Evolutionary conservation across 1,140 invertebrate genomes (phyloP).

Genomic region (Brachionus rotundiformis): DNA sequence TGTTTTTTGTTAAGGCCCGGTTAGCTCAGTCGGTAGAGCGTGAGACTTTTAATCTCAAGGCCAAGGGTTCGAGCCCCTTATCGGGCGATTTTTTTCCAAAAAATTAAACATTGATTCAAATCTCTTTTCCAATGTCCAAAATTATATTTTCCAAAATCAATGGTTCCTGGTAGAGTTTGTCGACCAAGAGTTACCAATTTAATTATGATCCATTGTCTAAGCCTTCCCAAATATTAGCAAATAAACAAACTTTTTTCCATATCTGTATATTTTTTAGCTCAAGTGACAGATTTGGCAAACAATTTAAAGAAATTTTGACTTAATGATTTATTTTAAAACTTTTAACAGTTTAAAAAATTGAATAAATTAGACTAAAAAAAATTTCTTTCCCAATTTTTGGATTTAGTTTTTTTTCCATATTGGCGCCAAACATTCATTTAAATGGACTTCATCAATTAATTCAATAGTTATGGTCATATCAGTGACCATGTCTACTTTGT

Average conservation of each 20-base stretch:
- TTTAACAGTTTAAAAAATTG: not conserved
- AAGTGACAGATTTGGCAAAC: too few relatives aligned
- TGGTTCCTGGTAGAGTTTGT: too few relatives aligned
- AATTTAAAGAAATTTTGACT: too few relatives aligned
- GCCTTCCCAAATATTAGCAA: too few relatives aligned
- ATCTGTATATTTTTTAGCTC: too few relatives aligned
- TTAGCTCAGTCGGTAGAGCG: not conserved
- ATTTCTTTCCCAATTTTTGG: too few relatives aligned
- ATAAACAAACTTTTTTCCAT: too few relatives aligned
- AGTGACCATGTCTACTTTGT: conserved; percentile 26
- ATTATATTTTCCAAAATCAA: too few relatives aligned
- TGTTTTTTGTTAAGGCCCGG: not conserved
- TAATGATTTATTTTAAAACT: not conserved
- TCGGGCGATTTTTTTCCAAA: not conserved
- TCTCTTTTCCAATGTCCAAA: too few relatives aligned
- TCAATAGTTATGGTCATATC: conserved; percentile 45
- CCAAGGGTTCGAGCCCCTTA: conserved; percentile 9
- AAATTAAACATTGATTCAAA: not conserved
- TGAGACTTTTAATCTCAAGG: conserved; percentile 10
- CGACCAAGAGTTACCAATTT: too few relatives aligned
- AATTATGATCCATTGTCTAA: too few relatives aligned
- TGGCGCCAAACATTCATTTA: not conserved
- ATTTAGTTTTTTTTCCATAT: conserved; percentile 49
- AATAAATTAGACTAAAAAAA: conserved; percentile 1
- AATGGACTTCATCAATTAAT: conserved; percentile 25